Percentiles rank a stretch among this genome's conserved stretches.
These are phyloP conservation scores for Scleropages formosus DNA, from an alignment of 2,797 vertebrate genomes.

Conservation along the genomic window DNA sequence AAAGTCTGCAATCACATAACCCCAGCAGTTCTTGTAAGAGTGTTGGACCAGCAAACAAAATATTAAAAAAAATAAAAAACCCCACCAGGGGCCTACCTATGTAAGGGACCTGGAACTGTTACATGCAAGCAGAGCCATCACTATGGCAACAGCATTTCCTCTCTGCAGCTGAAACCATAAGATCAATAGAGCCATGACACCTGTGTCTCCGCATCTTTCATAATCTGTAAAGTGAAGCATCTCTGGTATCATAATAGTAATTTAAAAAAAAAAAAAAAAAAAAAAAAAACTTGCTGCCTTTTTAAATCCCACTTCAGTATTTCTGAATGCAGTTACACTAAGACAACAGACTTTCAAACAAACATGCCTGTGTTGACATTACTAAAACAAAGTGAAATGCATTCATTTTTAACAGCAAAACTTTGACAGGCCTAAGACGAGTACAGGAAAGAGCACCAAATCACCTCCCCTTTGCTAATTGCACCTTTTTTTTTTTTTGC, in stretches of 20 bases:
- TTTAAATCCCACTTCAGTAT: constrained; percentile 10
- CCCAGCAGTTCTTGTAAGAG: not conserved
- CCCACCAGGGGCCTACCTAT: not conserved
- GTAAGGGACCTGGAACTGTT: not conserved
- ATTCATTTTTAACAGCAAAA: too few relatives aligned
- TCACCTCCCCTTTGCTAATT: too few relatives aligned
- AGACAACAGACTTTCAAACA: too few relatives aligned
- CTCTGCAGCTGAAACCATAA: constrained; percentile 6
- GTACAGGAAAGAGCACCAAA: too few relatives aligned
- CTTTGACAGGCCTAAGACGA: not conserved
- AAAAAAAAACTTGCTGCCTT: not conserved
- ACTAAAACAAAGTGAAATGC: too few relatives aligned
- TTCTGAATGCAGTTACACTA: constrained; percentile 7
- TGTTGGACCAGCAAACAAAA: not conserved
- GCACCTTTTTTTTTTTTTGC: too few relatives aligned
- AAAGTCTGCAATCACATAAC: not conserved
- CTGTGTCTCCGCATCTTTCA: not conserved
- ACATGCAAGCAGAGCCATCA: not conserved
- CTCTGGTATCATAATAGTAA: constrained; percentile 1
- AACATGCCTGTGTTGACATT: too few relatives aligned
- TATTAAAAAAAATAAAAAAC: too few relatives aligned
- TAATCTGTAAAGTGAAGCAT: not conserved
- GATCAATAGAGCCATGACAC: constrained; percentile 4
- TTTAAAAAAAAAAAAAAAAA: too few relatives aligned
- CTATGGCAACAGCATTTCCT: constrained; percentile 19